Base-by-base conservation (phyloP, 1,140 invertebrate species). In the Drosophila virilis region DNA sequence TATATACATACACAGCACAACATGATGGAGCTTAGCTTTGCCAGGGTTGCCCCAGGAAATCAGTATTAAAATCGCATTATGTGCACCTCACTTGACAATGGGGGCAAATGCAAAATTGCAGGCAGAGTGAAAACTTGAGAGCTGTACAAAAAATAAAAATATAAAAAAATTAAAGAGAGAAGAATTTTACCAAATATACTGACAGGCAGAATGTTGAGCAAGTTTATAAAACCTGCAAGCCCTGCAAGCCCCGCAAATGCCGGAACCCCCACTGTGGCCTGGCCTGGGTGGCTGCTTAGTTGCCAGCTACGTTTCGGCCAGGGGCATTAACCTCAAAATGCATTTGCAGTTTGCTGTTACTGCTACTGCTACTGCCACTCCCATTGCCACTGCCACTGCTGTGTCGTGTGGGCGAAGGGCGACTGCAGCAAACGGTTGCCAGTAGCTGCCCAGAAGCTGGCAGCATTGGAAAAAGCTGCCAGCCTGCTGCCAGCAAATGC, bases 31-130 rank as follows among this genome's bases (percentile, higher is more conserved):
- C 55, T 66, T 46, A 66, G 74, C 69, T 55, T 57, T 40, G 22
- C 64, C 64, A 54, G 48, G 51, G 59, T 40, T 54, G 67, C 62
- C 66, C 32, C 58, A 60, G 77, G 71, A 86, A 86, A 86, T 86
- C 83, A 83, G 79, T 88, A 86, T 86, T 86, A 86, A 86, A 86
- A 86, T 86, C 83, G 84, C 76, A 88, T 88, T 86, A 86, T 69
- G 66, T 83, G 59, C 84, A 84, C 83, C 73, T 86, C 83, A 86
- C 83, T 86, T 88, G 79, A 79, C 79, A 88, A 71, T 68, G 79
- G 70, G 57, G 69, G 22, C 61, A 71, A 28, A 52, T 50, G 57
- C 5, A 54, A 40, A 28, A 42, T 51, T 40, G n/a, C 50, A 8
- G 48, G 45, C 9, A 46, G 57, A 52, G 37, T 48, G 64, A 74